Base-by-base conservation (phyloP, 2,888 invertebrate species). In the Aphodius granarius region DNA sequence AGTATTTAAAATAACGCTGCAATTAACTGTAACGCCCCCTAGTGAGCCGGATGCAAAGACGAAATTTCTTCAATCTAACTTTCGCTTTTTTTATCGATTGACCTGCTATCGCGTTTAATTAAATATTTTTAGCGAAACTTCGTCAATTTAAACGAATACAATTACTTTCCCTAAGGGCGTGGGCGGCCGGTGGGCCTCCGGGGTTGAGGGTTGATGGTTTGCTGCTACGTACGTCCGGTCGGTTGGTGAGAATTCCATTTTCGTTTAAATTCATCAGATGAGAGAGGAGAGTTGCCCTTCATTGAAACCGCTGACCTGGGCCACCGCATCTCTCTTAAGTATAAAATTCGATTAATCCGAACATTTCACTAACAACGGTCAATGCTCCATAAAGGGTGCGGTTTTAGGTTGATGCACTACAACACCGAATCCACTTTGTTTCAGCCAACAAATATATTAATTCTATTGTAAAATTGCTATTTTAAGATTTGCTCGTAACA, bases 321-420 rank as follows among this genome's bases (percentile, higher is more conserved):
- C 43, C 43, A 71, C 79, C 80, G 80, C 80, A 82, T 83, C 83
- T 84, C 82, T 81, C 82, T 82, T 83, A 83, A 83, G 83, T 83
- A 84, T 82, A 83, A 83, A 83, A 84, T 84, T 84, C 83, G 83
- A 84, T 84, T 84, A 84, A 84, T 83, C 83, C 83, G 81, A 82
- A 82, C 83, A 83, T 83, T 82, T 82, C 79, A 78, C 72, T 81
- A 82, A 82, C 82, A 82, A 81, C 81, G 78, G 78, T 78, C 78
- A 81, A 78, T 80, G 79, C 78, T 81, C 81, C 82, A 82, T 83
- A 83, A 83, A 83, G 81, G 82, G 82, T 81, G 81, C 78, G 83
- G 83, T 82, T 82, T 83, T 82, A 80, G 13, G 43, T 3, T 43
- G 43, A 43, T 43, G 43, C 43, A 43, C 43, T 13, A 6, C 3